phyloP scores from a whole-genome alignment of 2,113 vertebrate species.

The Shinisaurus crocodilurus region DNA sequence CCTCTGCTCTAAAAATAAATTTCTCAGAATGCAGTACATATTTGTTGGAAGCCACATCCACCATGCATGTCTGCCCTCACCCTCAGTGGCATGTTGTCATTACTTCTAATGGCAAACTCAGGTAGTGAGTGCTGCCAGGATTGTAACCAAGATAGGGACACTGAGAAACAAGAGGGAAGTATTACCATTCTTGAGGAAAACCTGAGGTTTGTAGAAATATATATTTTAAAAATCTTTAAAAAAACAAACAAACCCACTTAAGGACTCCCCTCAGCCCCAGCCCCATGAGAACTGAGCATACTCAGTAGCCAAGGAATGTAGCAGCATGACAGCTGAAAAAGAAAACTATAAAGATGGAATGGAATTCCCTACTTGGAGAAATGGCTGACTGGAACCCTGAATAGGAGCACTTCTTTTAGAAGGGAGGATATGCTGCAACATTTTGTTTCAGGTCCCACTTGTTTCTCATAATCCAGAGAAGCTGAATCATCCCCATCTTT shows the following conservation, averaged over 20 bases:
- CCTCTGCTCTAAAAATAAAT: too few relatives aligned
- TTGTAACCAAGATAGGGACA: not conserved
- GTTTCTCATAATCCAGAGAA: not conserved
- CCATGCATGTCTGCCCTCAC: too few relatives aligned
- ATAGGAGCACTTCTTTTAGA: not conserved
- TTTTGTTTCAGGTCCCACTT: not conserved
- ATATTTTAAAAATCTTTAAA: not conserved
- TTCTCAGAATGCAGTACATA: too few relatives aligned
- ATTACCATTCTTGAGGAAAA: not conserved
- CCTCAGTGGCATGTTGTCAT: too few relatives aligned
- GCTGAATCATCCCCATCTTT: not conserved
- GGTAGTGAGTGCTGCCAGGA: too few relatives aligned
- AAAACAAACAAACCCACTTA: not conserved
- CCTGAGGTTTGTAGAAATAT: not conserved
- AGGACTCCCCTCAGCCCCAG: not conserved
- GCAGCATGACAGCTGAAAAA: not conserved
- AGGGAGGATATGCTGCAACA: not conserved
- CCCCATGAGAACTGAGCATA: not conserved
- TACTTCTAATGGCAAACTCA: too few relatives aligned
- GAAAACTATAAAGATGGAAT: not conserved
- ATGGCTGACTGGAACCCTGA: too few relatives aligned
- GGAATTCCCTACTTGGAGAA: not conserved
- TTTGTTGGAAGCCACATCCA: too few relatives aligned
- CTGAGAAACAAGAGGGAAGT: not conserved
- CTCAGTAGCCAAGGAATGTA: not conserved